Base-by-base conservation (phyloP, 1,140 invertebrate species). In the Drosophila takahashii region DNA sequence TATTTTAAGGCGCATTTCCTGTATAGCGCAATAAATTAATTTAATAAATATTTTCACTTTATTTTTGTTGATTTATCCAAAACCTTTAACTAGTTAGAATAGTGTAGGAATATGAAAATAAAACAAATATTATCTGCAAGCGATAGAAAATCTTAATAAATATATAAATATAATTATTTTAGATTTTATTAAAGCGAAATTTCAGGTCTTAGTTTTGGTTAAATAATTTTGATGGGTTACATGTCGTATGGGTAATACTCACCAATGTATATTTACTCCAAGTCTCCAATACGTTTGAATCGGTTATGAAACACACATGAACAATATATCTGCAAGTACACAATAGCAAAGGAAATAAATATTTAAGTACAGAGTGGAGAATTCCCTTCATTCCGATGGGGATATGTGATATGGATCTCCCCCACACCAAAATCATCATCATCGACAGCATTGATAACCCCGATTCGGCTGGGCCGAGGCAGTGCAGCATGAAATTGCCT, bases 401-500 rank as follows among this genome's bases (percentile, higher is more conserved):
- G 42, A 32, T 22, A 22, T 22, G 22, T 26, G 26, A 22, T 4
- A 37, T 5, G 10, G 10, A 37, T 37, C 36, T 37, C 36, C 48
- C 58, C 15, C 26, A 37, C 54, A 15, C 16, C 37, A 27, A 42
- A 41, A 56, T 22, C 22, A 22, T 22, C 22, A 39, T 18, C 9
- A 75, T 75, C 71, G 71, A 76, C 72, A 76, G 59, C 45, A 34
- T 36, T 67, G 72, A 65, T 75, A 70, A 58, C 51, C 72, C 72
- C 54, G 62, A 67, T 72, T 80, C 34, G 42, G 36, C 42, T 32
- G 44, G 36, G 29, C 37, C 32, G 67, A 85, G 67, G 78, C 84
- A 89, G 41, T 84, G 84, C 84, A 87, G 84, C 84, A 87, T 87
- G 80, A 87, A 87, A 87, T 84, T 79, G 50, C 58, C 76, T 75